Conservation (phyloP, 2,113 vertebrate species). For the Nerophis ophidion region DNA sequence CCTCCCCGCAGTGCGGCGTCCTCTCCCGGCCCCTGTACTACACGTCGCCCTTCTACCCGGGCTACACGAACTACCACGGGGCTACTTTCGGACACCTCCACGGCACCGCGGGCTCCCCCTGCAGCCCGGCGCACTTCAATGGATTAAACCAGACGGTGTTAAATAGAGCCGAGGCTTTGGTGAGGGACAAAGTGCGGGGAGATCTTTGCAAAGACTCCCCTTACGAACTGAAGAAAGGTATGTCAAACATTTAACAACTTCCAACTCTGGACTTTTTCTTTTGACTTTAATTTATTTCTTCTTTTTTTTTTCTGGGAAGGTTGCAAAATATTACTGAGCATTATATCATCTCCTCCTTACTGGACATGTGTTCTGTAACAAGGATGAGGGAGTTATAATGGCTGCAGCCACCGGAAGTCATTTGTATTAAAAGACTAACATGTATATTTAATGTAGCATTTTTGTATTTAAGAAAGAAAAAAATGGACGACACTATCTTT, state of each 20-base stretch:
- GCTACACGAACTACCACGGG: conserved; percentile 95
- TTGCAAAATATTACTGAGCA: conserved; percentile 66
- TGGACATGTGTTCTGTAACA: conserved; percentile 74
- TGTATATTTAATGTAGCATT: conserved; percentile 99
- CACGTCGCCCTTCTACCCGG: conserved; percentile 93
- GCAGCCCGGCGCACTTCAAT: conserved; percentile 89
- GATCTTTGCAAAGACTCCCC: conserved; percentile 97
- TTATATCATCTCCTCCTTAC: not conserved
- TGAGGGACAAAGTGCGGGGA: conserved; percentile 93
- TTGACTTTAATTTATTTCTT: conserved; percentile 72
- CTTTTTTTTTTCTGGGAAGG: conserved; percentile 2
- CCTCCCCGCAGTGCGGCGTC: conserved; percentile 86
- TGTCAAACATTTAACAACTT: conserved; percentile 96
- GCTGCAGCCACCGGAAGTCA: conserved; percentile 79
- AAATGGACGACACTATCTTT: conserved; percentile 98
- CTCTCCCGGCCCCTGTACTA: conserved; percentile 93
- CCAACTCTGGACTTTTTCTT: conserved; percentile 68
- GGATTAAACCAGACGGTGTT: conserved; percentile 99
- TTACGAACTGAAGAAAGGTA: conserved; percentile 99
- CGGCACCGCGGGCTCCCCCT: conserved; percentile 79
- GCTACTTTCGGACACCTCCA: conserved; percentile 92
- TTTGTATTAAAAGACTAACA: conserved; percentile 98
- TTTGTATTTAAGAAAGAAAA: conserved; percentile 89
- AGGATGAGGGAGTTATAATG: conserved; percentile 86
- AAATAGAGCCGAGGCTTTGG: conserved; percentile 92